These are phyloP conservation scores for Rhinatrema bivittatum DNA, from an alignment of 2,797 vertebrate species.

Conservation along the genomic window DNA sequence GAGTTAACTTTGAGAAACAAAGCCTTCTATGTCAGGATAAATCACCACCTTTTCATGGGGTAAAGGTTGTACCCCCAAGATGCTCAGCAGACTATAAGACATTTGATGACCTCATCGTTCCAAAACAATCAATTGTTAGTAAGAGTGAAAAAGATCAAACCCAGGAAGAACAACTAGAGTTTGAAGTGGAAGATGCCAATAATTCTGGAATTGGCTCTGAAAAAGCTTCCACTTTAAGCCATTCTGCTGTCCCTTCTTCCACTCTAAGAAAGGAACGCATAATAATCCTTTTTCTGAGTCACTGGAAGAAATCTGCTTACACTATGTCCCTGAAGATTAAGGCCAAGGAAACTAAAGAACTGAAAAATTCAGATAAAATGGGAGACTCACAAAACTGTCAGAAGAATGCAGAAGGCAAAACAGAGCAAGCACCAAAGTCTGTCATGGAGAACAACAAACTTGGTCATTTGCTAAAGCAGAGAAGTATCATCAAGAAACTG, in stretches of 20 bases:
- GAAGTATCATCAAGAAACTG: slow-evolving; percentile 70
- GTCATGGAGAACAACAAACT: slow-evolving; percentile 49
- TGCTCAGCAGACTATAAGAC: too few relatives aligned
- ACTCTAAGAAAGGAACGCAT: slow-evolving; percentile 85
- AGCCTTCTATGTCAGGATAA: too few relatives aligned
- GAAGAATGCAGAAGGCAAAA: slow-evolving; percentile 13
- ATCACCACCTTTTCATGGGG: too few relatives aligned
- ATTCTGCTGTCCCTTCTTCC: slow-evolving; percentile 28
- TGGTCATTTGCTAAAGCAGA: slow-evolving; percentile 75
- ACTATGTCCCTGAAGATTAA: slow-evolving; percentile 51
- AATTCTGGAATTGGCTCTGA: slow-evolving; percentile 66
- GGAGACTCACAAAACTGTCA: too few relatives aligned
- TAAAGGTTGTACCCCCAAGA: not conserved
- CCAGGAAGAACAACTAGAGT: too few relatives aligned
- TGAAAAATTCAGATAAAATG: not conserved
- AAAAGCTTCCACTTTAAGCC: slow-evolving; percentile 31
- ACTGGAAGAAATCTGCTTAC: slow-evolving; percentile 88
- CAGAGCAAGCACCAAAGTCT: slow-evolving; percentile 1
- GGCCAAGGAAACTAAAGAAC: slow-evolving; percentile 33
- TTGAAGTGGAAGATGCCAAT: slow-evolving; percentile 55
- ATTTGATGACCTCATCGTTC: too few relatives aligned
- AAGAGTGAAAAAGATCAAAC: too few relatives aligned
- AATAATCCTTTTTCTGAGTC: slow-evolving; percentile 81
- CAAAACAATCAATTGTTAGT: not conserved
- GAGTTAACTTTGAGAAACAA: slow-evolving; percentile 76